Evolutionary conservation across 2,888 invertebrate genomes (phyloP).

Genomic region (Tribolium freemani): DNA sequence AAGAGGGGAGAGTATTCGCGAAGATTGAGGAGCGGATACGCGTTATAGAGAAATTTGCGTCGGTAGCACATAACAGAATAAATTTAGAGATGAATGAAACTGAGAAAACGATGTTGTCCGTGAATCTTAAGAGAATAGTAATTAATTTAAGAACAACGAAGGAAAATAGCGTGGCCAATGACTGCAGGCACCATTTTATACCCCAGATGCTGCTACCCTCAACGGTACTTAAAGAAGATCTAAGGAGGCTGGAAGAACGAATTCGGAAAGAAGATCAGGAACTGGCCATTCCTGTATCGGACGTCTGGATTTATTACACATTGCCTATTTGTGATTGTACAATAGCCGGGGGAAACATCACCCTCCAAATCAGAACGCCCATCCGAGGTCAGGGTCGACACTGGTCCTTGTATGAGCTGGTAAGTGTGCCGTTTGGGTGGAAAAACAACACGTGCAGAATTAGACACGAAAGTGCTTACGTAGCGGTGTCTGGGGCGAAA

Average conservation of each 20-base stretch:
- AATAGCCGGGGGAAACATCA: neutral
- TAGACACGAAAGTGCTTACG: neutral
- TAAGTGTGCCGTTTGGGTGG: neutral
- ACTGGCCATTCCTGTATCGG: neutral
- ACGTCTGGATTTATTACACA: neutral
- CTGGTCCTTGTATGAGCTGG: neutral
- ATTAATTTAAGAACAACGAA: neutral
- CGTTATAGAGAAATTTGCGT: neutral
- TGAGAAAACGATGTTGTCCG: neutral
- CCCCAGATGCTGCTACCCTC: neutral
- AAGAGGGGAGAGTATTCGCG: neutral
- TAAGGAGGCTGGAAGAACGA: neutral
- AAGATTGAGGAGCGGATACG: neutral
- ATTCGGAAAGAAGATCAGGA: neutral
- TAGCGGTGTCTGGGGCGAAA: neutral
- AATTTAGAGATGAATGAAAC: neutral
- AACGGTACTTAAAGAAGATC: neutral
- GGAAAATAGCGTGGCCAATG: neutral
- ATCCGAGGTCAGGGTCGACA: neutral
- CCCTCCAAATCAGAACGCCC: neutral
- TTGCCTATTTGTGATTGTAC: neutral
- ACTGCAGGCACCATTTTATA: neutral
- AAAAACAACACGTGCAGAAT: neutral
- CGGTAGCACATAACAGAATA: neutral
- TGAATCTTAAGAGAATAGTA: neutral